Base-by-base conservation (phyloP, 1,140 invertebrate species). In the Odontomachus brunneus region DNA sequence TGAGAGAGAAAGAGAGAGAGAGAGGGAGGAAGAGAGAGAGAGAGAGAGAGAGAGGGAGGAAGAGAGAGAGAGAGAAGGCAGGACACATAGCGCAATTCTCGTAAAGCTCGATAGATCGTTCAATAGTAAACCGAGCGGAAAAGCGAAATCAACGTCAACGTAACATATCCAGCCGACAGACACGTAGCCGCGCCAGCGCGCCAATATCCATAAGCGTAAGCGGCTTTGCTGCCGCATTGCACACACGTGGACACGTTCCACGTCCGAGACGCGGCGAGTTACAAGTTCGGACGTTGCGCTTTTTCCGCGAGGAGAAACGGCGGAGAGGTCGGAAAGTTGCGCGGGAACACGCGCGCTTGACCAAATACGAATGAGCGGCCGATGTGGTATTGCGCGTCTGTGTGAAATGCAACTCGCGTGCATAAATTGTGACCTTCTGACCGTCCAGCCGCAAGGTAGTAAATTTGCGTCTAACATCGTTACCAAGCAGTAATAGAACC, bases 21-120 rank as follows among this genome's bases (percentile, higher is more conserved):
- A 33, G 29, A 33, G 29, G 5, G 29, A 33, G 29, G 3, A 14
- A 49, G 5, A 49, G 4, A 69, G 19, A 69, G 4, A n/a, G 53
- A 72, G 53, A 14, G 2, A 15, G 38, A 59, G 38, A 57, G 66
- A 49, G 11, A n/a, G 19, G 24, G 17, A 5, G 26, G 19, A 26
- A 22, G n/a, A 66, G 1, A 48, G 12, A 53, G 5, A 15, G 33
- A 22, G n/a, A n/a, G 67, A 72, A 53, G 29, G 17, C 59, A 48
- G 67, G 33, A n/a, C n/a, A n/a, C n/a, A n/a, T n/a, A 33, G 53
- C 57, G 71, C 29, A 63, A 44, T 55, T 55, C 71, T 59, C 73
- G 15, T 83, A 83, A 83, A 83, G 75, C n/a, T 48, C 73, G 62
- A 78, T 80, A 80, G 74, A 83, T 83, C 44, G 82, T 83, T 80